Percentiles rank a stretch among this genome's conserved stretches.
phyloP scores from a whole-genome alignment of 35 echinoderm and acorn worm genomes.

The Patiria miniata region DNA sequence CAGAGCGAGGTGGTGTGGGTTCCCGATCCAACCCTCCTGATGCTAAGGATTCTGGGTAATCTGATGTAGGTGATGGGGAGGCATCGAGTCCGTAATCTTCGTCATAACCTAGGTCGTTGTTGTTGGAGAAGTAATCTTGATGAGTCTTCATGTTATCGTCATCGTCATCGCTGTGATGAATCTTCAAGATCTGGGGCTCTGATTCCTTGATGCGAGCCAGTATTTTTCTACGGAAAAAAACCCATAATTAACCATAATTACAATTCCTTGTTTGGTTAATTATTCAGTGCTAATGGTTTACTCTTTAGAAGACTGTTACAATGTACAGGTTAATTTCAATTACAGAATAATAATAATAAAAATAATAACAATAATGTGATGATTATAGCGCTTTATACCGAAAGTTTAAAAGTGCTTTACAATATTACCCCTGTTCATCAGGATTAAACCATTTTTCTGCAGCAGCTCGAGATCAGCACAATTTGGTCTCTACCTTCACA shows the following conservation, averaged over 20 bases:
- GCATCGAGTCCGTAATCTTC: constrained; percentile 31
- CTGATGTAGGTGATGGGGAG: constrained; percentile 30
- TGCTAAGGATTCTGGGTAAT: constrained; percentile 9
- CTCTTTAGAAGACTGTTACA: too few species aligned
- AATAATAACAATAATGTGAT: too few species aligned
- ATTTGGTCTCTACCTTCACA: too few species aligned
- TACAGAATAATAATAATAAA: too few species aligned
- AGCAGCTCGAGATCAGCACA: too few species aligned
- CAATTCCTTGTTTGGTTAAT: too few species aligned
- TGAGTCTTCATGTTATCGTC: constrained; percentile 51
- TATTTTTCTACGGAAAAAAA: constrained; percentile 58
- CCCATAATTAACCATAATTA: not conserved
- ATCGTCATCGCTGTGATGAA: constrained; percentile 70
- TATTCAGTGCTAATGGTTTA: too few species aligned
- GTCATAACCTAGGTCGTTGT: constrained; percentile 36
- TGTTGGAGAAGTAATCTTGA: constrained; percentile 48
- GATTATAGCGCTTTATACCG: too few species aligned
- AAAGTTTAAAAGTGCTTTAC: too few species aligned
- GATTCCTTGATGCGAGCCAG: constrained; percentile 55
- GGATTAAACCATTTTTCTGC: too few species aligned
- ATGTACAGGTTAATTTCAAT: too few species aligned
- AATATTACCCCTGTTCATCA: too few species aligned
- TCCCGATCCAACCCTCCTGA: not conserved
- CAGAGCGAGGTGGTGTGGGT: constrained; percentile 32
- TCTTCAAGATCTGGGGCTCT: constrained; percentile 85